Percentiles rank a stretch among this genome's conserved stretches.
Conservation (phyloP, 2,797 vertebrate species). For the Pseudocheirus occidentalis region DNA sequence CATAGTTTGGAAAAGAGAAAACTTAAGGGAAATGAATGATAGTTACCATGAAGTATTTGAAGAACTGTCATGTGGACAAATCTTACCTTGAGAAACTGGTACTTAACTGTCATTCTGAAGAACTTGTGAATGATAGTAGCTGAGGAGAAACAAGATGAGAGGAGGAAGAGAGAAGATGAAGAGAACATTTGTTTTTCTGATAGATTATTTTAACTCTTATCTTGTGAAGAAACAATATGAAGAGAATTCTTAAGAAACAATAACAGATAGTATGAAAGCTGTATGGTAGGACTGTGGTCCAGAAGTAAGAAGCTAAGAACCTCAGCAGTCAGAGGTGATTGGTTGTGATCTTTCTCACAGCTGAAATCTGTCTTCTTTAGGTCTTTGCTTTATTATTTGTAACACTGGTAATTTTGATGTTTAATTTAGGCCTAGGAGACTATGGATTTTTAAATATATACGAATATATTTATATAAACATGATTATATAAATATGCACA, state of each 20-base stretch:
- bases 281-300: neutral
- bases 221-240: neutral
- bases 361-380: neutral
- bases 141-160: neutral
- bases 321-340: neutral
- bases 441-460: neutral
- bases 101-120: neutral
- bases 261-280: neutral
- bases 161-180: neutral
- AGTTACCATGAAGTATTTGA: neutral
- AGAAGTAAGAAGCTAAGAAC: neutral
- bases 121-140: neutral
- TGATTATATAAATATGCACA: neutral
- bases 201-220: neutral
- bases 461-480: slow-evolving; percentile 4
- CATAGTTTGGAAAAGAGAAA: neutral
- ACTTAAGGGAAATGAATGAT: neutral
- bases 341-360: neutral
- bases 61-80: neutral
- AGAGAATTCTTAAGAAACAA: neutral
- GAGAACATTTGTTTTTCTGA: neutral
- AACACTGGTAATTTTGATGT: neutral
- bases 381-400: neutral
- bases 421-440: neutral
- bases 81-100: neutral